Evolutionary conservation across 2,888 invertebrate species (phyloP), one percentile per base, ranked within the genome.

Genomic region (Netelia inedita): DNA sequence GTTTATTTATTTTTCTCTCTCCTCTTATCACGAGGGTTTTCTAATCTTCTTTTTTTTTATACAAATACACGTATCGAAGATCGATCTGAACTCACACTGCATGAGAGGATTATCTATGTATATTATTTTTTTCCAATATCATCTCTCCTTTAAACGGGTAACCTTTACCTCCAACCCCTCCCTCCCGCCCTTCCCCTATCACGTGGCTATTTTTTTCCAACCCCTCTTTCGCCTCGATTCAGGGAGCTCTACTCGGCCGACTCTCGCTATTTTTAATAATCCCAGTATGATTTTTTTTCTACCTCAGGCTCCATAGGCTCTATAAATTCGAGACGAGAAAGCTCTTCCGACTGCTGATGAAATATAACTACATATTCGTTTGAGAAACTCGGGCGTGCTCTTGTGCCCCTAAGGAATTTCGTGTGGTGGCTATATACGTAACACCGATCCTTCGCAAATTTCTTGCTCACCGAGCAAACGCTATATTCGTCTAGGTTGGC

Each of bases 231-330:
- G 21, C 6, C 75, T 79, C 81, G 69, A 71, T 71, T 53, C 74
- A 55, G 57, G 21, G 59, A 81, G 28, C 78, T 83, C 76, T 72
- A 66, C 72, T 78, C 61, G 16, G 35, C 35, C 63, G 28, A 43
- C 65, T 65, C 66, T 80, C 66, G 63, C 46, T 53, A 78, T 73
- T 76, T 78, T 81, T 81, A 81, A 84, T 76, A 80, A 81, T 78
- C 72, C 72, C 46, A 71, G 53, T 9, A 35, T 57, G 14, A 59
- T 68, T 68, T 41, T 61, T 75, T 63, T 85, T 74, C 41, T 46
- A n/a, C 23, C 63, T 23, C 57, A 53, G 79, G 35, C 65, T 61
- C 75, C 1, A 35, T 35, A 35, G 55, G 79, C 23, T 23, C 74
- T 66, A 59, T 72, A 72, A 73, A 83, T 82, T 82, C 28, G n/a